These are phyloP conservation scores for Dicyrtomina minuta DNA, from an alignment of 2,888 invertebrate genomes.

Conservation along the genomic window DNA sequence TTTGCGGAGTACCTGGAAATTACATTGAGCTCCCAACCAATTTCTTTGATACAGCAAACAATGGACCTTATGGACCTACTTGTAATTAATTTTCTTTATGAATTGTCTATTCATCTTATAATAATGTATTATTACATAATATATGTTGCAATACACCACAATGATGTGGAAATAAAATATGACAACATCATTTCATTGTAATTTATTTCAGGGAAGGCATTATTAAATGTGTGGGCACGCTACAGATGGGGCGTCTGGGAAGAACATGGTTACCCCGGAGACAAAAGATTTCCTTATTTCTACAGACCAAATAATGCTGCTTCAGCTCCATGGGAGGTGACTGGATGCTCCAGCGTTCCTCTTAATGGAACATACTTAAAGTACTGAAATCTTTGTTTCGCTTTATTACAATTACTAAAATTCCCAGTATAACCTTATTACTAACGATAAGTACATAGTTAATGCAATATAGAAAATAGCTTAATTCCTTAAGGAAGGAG, in stretches of 20 bases:
- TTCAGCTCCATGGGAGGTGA: constrained; percentile 32
- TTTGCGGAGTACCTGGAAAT: constrained; percentile 45
- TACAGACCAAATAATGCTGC: constrained; percentile 25
- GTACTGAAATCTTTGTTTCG: no score
- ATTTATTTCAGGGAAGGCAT: constrained; percentile 38
- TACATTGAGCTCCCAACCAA: constrained; percentile 43
- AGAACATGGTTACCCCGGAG: constrained; percentile 46
- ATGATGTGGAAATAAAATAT: background rate
- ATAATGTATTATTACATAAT: no score
- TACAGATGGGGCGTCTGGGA: constrained; percentile 49
- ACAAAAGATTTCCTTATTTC: constrained; percentile 46
- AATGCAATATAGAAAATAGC: no score
- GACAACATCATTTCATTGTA: background rate
- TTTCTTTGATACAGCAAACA: constrained; percentile 33
- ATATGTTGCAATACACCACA: no score
- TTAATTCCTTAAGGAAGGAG: no score
- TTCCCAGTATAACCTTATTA: no score
- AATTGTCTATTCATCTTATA: background rate
- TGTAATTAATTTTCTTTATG: constrained; percentile 8
- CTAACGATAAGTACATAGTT: no score
- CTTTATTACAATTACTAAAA: no score
- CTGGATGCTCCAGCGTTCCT: constrained; percentile 32
- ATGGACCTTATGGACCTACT: constrained; percentile 6
- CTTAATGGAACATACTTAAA: constrained; percentile 21
- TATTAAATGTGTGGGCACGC: constrained; percentile 43